Evolutionary conservation across 1,140 invertebrate genomes (phyloP).

Genomic region (Hypsibius dujardini): DNA sequence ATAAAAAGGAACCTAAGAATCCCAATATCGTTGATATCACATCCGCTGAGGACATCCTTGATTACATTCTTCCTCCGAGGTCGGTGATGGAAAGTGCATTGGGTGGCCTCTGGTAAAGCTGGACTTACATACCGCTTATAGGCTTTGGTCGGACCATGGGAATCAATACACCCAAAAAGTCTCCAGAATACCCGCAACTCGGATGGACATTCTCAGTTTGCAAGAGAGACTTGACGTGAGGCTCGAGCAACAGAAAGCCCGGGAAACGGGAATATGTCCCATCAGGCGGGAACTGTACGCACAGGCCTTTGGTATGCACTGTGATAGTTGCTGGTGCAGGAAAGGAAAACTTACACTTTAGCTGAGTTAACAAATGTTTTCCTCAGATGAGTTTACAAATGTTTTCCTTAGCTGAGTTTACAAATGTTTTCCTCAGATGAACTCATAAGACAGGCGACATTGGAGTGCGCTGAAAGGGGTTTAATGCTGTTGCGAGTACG

Average conservation of each 20-base stretch:
- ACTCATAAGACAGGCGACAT: conserved; percentile 78
- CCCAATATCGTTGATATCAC: neutral
- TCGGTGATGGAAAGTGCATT: conserved; percentile 25
- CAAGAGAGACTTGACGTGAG: conserved; percentile 82
- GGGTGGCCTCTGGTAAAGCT: conserved; percentile 6
- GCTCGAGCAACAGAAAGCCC: conserved; percentile 71
- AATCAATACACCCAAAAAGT: conserved; percentile 46
- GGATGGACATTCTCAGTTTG: conserved; percentile 79
- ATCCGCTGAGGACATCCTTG: conserved; percentile 64
- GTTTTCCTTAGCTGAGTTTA: no score
- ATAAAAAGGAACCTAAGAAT: conserved; percentile 6
- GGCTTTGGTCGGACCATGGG: conserved; percentile 53
- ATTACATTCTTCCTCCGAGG: conserved; percentile 82
- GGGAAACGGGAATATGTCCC: conserved; percentile 90
- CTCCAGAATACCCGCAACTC: conserved; percentile 79
- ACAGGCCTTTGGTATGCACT: conserved; percentile 71
- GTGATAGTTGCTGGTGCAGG: conserved; percentile 18
- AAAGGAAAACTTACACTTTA: conserved; percentile 1
- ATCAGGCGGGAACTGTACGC: conserved; percentile 79
- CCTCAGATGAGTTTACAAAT: no score
- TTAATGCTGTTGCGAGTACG: conserved; percentile 69
- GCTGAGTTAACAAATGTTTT: neutral
- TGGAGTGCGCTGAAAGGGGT: conserved; percentile 92
- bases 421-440: conserved; percentile 57
- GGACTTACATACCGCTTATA: conserved; percentile 27